Base-by-base conservation (phyloP, 2,888 invertebrate genomes). In the Synergus itoensis region DNA sequence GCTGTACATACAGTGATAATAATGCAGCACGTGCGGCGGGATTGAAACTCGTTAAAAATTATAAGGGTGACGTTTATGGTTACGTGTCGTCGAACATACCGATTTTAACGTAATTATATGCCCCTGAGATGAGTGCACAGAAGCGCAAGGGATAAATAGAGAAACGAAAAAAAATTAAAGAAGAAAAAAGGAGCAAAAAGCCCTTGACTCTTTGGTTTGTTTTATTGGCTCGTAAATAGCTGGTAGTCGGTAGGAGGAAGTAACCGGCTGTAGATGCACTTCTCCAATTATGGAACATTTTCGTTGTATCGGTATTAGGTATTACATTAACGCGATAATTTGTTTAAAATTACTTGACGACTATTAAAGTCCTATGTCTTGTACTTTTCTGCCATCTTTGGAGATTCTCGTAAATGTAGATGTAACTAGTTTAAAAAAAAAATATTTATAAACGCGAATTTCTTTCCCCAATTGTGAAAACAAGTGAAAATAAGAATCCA, bases 191-290 rank as follows among this genome's bases (percentile, higher is more conserved):
- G 12, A 67, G 43, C 5, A 36, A 62, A 62, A 62, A 75, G 76
- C 78, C 73, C 81, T 77, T 84, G 78, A 80, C 85, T 85, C 85
- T 84, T 85, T 73, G 48, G 73, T 73, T 73, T 73, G 73, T 88
- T 90, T 89, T 90, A 90, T 90, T 89, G 86, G 88, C 89, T 89
- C 88, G 89, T 89, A 90, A 90, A 90, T 88, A 88, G 85, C 84
- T 81, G 84, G 81, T 83, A 83, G 88, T 83, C 87, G 86, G 86
- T 84, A 85, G 86, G 85, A 88, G 90, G 89, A 89, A 89, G 88
- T 88, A 87, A 85, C 84, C 4, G 36, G 36, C 36, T 36, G 36
- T 36, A 7, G 36, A 36, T 78, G 77, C 76, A 79, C 82, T 77
- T 77, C 78, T 77, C 79, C 83, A 82, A 82, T 82, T 82, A 83